phyloP scores from a whole-genome alignment of 2,113 vertebrate species.

The human region GRCh38 chr3:71132501-71133000 shows the following conservation, averaged over 20 bases:
- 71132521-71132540: constrained; percentile 86
- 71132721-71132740: constrained; percentile 80
- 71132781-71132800: constrained; percentile 70
- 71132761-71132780: constrained; percentile 73
- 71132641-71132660: constrained; percentile 83
- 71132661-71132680: constrained; percentile 79
- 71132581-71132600: constrained; percentile 85
- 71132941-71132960: constrained; percentile 81
- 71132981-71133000: constrained; percentile 66
- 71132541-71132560: constrained; percentile 80
- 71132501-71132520: constrained; percentile 84
- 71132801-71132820: constrained; percentile 80
- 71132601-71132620: constrained; percentile 90
- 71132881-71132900: constrained; percentile 81
- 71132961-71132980: constrained; percentile 80
- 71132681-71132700: constrained; percentile 69
- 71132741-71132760: constrained; percentile 79
- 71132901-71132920: constrained; percentile 80
- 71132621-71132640: constrained; percentile 85
- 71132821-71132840: constrained; percentile 47
- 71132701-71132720: constrained; percentile 81
- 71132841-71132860: constrained; percentile 60
- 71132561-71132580: constrained; percentile 84
- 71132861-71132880: constrained; percentile 81
- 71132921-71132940: constrained; percentile 83